Conservation (phyloP, 1,140 invertebrate genomes). For the Tetragonula clypearis region DNA sequence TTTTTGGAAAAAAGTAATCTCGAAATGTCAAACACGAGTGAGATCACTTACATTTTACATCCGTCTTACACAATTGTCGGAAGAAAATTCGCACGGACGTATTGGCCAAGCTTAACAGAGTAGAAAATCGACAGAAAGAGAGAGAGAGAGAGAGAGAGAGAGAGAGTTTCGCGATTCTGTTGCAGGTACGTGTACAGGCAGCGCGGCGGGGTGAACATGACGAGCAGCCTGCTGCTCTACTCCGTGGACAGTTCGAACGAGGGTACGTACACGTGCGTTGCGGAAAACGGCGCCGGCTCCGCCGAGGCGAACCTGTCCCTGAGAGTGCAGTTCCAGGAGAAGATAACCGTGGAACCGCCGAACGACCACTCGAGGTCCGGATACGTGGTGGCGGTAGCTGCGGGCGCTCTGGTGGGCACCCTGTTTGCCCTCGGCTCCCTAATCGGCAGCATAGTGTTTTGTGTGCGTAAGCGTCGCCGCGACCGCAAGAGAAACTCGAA, state of each 20-base stretch:
- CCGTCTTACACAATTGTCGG: too few relatives aligned
- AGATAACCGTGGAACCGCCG: slow-evolving; percentile 71
- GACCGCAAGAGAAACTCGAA: slow-evolving; percentile 73
- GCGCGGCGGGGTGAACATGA: slow-evolving; percentile 74
- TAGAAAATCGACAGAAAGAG: too few relatives aligned
- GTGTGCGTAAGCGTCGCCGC: slow-evolving; percentile 70
- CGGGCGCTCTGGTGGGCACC: slow-evolving; percentile 75
- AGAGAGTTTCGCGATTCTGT: slow-evolving; percentile 23
- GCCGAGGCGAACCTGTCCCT: slow-evolving; percentile 90
- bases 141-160: too few relatives aligned
- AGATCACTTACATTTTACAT: too few relatives aligned
- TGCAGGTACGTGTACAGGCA: slow-evolving; percentile 74
- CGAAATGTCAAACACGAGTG: too few relatives aligned
- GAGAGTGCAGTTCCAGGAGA: slow-evolving; percentile 76
- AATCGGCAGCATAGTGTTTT: slow-evolving; percentile 73
- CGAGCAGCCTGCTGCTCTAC: slow-evolving; percentile 71
- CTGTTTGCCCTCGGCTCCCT: slow-evolving; percentile 74
- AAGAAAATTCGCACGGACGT: too few relatives aligned
- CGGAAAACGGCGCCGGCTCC: slow-evolving; percentile 91
- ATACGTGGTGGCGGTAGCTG: slow-evolving; percentile 73
- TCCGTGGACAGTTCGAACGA: slow-evolving; percentile 81
- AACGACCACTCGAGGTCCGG: slow-evolving; percentile 69
- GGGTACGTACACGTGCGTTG: slow-evolving; percentile 90
- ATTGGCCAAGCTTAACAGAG: too few relatives aligned
- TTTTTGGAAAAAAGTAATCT: too few relatives aligned